A percentile compares a stretch with the other conserved stretches of the same genome.
Evolutionary conservation across 1,140 invertebrate species (phyloP).

Genomic region (Mercenaria mercenaria): DNA sequence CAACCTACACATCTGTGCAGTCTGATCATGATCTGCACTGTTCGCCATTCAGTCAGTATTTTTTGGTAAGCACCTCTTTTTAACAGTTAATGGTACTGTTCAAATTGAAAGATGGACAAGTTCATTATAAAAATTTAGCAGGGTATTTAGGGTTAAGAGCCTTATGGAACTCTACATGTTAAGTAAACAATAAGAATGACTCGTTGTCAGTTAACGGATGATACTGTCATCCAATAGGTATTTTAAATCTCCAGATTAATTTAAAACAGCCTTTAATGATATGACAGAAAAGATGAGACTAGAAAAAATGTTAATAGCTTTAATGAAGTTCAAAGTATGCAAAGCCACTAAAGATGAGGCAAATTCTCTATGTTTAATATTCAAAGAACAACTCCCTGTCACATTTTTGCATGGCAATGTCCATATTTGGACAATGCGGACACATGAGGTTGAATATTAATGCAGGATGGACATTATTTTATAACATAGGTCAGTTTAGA

Average conservation of each 20-base stretch:
- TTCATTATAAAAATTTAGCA: too few relatives aligned
- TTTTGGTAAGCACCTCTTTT: too few relatives aligned
- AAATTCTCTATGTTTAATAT: constrained; percentile 17
- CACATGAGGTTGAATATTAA: constrained; percentile 45
- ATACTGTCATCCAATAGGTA: not conserved
- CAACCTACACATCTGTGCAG: too few relatives aligned
- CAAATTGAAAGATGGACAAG: too few relatives aligned
- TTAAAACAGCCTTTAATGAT: constrained; percentile 22
- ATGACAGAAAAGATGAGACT: not conserved
- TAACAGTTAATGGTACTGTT: too few relatives aligned
- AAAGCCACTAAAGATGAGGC: not conserved
- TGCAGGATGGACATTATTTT: constrained; percentile 28
- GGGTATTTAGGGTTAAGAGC: too few relatives aligned
- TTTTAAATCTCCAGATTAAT: constrained; percentile 24
- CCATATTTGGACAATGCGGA: not conserved
- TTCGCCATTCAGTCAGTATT: too few relatives aligned
- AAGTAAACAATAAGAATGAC: too few relatives aligned
- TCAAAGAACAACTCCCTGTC: not conserved
- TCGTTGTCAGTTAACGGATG: not conserved
- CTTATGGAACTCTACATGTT: too few relatives aligned
- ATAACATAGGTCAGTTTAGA: constrained; percentile 10
- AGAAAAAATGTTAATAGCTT: constrained; percentile 24
- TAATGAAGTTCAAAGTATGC: constrained; percentile 42
- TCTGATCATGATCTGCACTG: too few relatives aligned
- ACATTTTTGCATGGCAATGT: constrained; percentile 21